Conservation (phyloP, 2,113 vertebrate genomes). For the Ctenodactylus gundi region DNA sequence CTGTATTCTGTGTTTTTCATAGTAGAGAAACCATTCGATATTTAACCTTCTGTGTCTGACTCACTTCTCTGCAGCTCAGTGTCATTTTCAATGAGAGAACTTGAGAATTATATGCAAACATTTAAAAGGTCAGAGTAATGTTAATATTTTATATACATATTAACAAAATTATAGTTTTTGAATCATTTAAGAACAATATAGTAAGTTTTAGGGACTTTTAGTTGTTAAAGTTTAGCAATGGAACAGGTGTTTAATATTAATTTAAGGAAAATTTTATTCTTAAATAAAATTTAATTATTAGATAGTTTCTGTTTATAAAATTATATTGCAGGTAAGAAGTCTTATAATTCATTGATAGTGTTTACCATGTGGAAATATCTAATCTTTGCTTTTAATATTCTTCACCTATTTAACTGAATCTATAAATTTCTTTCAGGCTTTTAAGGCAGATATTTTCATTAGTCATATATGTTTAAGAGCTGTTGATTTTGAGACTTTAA, state of each 20-base stretch:
- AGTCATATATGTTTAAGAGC: not conserved
- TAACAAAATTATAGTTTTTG: conserved; percentile 11
- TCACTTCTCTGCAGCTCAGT: too few relatives aligned
- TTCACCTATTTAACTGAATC: conserved; percentile 17
- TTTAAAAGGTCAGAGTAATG: conserved; percentile 5
- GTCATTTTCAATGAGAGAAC: conserved; percentile 19
- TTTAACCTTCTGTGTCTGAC: too few relatives aligned
- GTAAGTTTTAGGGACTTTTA: conserved; percentile 32
- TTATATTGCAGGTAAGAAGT: conserved; percentile 29
- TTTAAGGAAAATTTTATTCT: conserved; percentile 42
- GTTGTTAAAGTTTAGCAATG: conserved; percentile 45
- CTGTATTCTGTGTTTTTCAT: too few relatives aligned
- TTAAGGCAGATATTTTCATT: conserved; percentile 22
- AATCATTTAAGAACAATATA: conserved; percentile 17
- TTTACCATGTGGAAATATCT: conserved; percentile 23
- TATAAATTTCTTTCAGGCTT: not conserved
- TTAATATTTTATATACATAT: conserved; percentile 13
- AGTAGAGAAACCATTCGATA: too few relatives aligned
- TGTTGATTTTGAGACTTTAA: conserved; percentile 10
- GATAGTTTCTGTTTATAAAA: conserved; percentile 49
- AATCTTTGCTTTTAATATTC: conserved; percentile 37
- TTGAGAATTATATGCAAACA: not conserved
- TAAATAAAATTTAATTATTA: conserved; percentile 26
- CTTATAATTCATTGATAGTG: conserved; percentile 17
- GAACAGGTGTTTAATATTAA: conserved; percentile 37